Base-by-base conservation (phyloP, 2,888 invertebrate genomes). In the Dicranocentrus wangi region DNA sequence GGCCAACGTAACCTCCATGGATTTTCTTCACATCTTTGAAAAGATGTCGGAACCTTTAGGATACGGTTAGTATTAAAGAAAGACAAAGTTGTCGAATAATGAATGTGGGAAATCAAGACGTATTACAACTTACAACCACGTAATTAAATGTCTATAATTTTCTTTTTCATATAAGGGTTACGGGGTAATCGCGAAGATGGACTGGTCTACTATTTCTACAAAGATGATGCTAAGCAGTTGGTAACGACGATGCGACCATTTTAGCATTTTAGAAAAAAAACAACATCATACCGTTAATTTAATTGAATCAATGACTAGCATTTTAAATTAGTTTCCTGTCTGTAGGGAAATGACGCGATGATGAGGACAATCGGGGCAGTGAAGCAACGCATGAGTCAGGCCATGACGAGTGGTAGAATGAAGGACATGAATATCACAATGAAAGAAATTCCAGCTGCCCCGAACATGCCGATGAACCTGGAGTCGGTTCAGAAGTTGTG, bases 21-120 rank as follows among this genome's bases (percentile, higher is more conserved):
- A 82, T 27, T 83, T 83, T 42, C n/a, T 83, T 17, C 72, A 83
- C 47, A 51, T 83, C 19, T 65, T 80, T 15, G 82, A 83, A 42
- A n/a, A 76, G 32, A 77, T 83, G 61, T 66, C 72, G 15, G 82
- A 83, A 28, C 82, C 82, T 8, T 28, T 83, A 8, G 82, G 80
- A 19, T 63, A 53, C 8, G 82, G 82, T 78, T 27, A 71, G 61
- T 65, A 25, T 23, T 68, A 23, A 10, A 10, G 19, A 53, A 47
- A n/a, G 8, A 39, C n/a, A 2, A 13, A 43, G 2, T 28, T 39
- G 23, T 17, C 15, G n/a, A n/a, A n/a, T n/a, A n/a, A n/a, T n/a
- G n/a, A n/a, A n/a, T n/a, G n/a, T n/a, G n/a, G n/a, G n/a, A n/a
- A n/a, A n/a, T n/a, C 21, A 66, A 23, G 2, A 15, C 25, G 8